Conservation (phyloP, 2,113 vertebrate genomes). For the Phainopepla nitens region DNA sequence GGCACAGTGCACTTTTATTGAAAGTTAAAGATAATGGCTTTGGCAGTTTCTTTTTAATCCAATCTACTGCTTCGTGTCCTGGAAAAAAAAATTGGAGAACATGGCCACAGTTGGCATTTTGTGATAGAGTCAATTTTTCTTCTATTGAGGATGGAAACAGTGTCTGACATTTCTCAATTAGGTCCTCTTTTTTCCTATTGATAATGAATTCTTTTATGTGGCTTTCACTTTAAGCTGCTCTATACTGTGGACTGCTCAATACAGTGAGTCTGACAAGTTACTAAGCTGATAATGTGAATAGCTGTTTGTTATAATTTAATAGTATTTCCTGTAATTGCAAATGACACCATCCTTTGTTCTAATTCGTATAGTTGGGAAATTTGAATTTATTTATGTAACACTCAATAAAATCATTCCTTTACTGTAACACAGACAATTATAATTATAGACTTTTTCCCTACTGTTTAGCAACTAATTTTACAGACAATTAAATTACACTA, state of each 20-base stretch:
- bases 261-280: not conserved
- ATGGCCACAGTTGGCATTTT: conserved; percentile 33
- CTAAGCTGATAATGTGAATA: not conserved
- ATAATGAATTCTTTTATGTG: conserved; percentile 45
- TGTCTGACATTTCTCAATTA: conserved; percentile 48
- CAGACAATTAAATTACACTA: conserved; percentile 66
- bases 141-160: conserved; percentile 23
- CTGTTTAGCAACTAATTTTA: conserved; percentile 67
- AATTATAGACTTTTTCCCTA: conserved; percentile 20
- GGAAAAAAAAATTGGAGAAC: conserved; percentile 55
- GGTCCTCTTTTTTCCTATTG: not conserved
- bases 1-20: conserved; percentile 42
- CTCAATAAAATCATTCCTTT: conserved; percentile 22
- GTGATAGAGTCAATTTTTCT: conserved; percentile 54
- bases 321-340: conserved; percentile 1
- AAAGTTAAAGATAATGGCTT: conserved; percentile 59
- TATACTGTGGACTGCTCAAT: not conserved
- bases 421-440: conserved; percentile 42
- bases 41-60: conserved; percentile 56
- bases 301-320: conserved; percentile 35
- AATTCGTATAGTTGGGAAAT: conserved; percentile 24
- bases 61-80: conserved; percentile 12
- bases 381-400: conserved; percentile 45
- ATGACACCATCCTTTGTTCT: conserved; percentile 6
- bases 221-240: conserved; percentile 16